Evolutionary conservation across 2,888 invertebrate species (phyloP).

Genomic region (Cheilosia pagana): DNA sequence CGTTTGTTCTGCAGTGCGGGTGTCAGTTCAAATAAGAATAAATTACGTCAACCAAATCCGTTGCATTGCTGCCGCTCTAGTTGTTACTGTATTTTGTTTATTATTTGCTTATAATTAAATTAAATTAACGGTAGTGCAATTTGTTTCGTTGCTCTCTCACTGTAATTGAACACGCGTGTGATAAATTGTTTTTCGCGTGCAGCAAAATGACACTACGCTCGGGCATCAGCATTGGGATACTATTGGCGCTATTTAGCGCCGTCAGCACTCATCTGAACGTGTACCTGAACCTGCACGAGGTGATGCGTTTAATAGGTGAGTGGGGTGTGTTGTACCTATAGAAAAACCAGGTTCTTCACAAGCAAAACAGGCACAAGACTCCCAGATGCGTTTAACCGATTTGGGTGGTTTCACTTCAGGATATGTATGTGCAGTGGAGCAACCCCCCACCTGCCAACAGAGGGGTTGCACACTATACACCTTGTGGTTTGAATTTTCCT

Average conservation of each 20-base stretch:
- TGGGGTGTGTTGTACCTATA: constrained; percentile 7
- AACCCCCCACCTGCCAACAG: background rate
- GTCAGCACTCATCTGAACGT: constrained; percentile 81
- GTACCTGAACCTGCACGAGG: constrained; percentile 81
- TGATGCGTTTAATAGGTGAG: constrained; percentile 82
- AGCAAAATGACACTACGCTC: constrained; percentile 76
- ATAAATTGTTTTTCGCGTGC: constrained; percentile 44
- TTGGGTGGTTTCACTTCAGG: constrained; percentile 2
- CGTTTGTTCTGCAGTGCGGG: constrained; percentile 16
- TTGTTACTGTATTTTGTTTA: constrained; percentile 55
- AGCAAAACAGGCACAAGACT: background rate
- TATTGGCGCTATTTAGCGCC: constrained; percentile 78
- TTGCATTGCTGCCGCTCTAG: constrained; percentile 3
- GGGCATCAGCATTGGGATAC: constrained; percentile 80
- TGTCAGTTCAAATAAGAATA: constrained; percentile 35
- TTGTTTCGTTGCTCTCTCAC: constrained; percentile 38
- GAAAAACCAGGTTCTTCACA: background rate
- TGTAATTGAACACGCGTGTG: constrained; percentile 60
- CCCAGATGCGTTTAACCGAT: constrained; percentile 3
- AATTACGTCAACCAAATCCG: constrained; percentile 34
- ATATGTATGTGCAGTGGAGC: background rate
- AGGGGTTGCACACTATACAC: background rate
- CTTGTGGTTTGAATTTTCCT: constrained; percentile 2
- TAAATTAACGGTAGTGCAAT: constrained; percentile 66
- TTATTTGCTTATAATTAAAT: constrained; percentile 71